A percentile compares a stretch with the other conserved stretches of the same genome.
phyloP scores from a whole-genome alignment of 2,113 vertebrate species.

The Scytalopus superciliaris region DNA sequence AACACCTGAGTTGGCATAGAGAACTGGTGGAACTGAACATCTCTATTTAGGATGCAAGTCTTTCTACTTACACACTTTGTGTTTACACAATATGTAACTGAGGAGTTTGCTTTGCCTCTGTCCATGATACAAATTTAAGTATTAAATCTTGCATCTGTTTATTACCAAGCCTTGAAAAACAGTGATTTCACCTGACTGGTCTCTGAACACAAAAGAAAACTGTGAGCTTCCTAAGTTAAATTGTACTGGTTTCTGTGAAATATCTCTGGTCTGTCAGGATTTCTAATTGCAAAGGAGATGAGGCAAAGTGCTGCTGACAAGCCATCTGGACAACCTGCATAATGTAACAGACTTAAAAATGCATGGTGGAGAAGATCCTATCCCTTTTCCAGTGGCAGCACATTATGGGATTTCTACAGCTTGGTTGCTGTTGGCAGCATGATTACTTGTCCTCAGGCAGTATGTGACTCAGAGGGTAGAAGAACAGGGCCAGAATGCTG shows the following conservation, averaged over 20 bases:
- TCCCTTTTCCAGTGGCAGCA: background rate
- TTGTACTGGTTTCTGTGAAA: background rate
- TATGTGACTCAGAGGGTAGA: background rate
- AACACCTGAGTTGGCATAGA: background rate
- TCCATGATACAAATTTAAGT: background rate
- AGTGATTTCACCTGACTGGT: background rate
- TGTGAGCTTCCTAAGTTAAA: background rate
- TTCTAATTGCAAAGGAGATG: background rate
- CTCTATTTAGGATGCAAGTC: background rate
- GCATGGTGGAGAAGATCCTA: background rate
- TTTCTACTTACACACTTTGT: background rate
- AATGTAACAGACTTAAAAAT: background rate
- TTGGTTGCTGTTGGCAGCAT: background rate
- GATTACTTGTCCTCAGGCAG: background rate
- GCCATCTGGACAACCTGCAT: background rate
- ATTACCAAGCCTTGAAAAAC: background rate
- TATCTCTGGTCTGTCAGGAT: background rate
- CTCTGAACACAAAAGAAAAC: background rate
- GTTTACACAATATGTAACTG: background rate
- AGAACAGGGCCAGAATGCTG: background rate
- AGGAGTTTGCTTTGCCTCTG: background rate
- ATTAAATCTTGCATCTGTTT: background rate
- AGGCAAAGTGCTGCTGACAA: background rate
- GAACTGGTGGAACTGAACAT: background rate
- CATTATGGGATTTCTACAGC: background rate